These are phyloP conservation scores for Orchestia grillus DNA, from an alignment of 1,140 invertebrate genomes.

Conservation along the genomic window DNA sequence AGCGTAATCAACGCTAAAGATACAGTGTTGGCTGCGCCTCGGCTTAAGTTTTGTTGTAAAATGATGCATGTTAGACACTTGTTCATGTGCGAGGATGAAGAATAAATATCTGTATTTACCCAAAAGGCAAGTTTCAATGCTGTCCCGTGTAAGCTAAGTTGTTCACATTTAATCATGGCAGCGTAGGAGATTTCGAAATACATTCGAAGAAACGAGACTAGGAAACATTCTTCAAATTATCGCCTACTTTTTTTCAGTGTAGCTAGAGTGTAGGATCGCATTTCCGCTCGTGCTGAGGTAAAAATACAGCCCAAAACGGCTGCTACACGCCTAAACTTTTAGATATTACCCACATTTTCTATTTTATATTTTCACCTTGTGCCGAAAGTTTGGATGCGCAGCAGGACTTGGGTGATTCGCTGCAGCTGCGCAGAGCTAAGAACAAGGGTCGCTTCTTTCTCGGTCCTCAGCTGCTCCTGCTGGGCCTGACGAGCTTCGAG, in stretches of 20 bases:
- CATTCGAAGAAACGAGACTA: background rate
- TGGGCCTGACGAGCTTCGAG: slow-evolving; percentile 39
- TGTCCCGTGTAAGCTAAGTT: too few species aligned
- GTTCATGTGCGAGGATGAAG: too few species aligned
- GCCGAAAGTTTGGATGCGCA: background rate
- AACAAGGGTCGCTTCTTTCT: slow-evolving; percentile 57
- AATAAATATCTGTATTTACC: too few species aligned
- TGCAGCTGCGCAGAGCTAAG: slow-evolving; percentile 58
- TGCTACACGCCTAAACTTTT: background rate
- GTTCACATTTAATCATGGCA: too few species aligned
- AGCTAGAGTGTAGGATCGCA: background rate
- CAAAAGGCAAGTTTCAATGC: too few species aligned
- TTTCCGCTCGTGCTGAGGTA: background rate
- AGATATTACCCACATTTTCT: background rate
- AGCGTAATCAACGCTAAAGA: too few species aligned
- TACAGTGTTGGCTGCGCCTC: too few species aligned
- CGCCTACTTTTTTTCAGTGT: background rate
- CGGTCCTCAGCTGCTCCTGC: slow-evolving; percentile 61
- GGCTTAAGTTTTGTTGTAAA: too few species aligned
- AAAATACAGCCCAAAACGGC: background rate
- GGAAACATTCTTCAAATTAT: background rate
- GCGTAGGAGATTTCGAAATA: too few species aligned
- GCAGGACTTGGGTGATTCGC: slow-evolving; percentile 41
- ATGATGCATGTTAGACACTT: too few species aligned
- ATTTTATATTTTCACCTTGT: background rate